phyloP scores from a whole-genome alignment of 1,140 invertebrate species.

The Cotesia typhae region DNA sequence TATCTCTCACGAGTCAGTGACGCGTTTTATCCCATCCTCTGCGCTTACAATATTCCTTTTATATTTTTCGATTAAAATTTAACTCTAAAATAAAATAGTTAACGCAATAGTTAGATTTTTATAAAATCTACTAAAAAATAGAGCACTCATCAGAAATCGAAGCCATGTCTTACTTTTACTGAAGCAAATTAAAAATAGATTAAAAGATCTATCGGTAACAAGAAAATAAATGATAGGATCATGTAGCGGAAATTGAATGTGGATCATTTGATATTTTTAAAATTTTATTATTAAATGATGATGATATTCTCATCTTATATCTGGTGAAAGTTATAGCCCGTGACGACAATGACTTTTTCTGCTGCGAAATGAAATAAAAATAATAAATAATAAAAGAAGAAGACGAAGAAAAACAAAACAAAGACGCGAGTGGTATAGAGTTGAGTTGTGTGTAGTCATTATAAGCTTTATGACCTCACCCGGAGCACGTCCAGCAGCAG shows the following conservation, averaged over 20 bases:
- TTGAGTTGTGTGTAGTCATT: slow-evolving; percentile 7
- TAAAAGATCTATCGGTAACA: not conserved
- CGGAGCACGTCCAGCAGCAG: slow-evolving; percentile 10
- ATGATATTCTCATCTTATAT: slow-evolving; percentile 16
- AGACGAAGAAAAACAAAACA: not conserved
- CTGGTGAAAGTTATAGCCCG: slow-evolving; percentile 36
- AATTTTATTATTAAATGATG: slow-evolving; percentile 23
- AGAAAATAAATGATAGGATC: slow-evolving; percentile 27
- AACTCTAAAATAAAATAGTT: not conserved
- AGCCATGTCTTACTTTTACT: too few species aligned
- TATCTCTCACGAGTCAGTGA: not conserved
- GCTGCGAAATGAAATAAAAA: not conserved
- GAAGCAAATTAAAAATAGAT: too few species aligned
- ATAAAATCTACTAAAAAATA: not conserved
- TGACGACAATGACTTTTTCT: slow-evolving; percentile 8
- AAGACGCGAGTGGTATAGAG: not conserved
- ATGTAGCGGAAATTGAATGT: slow-evolving; percentile 29
- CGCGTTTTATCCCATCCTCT: slow-evolving; percentile 2
- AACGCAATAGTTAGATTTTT: too few species aligned
- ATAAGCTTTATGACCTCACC: slow-evolving; percentile 5
- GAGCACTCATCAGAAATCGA: too few species aligned
- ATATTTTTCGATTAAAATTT: not conserved
- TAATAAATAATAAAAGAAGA: too few species aligned
- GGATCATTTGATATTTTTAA: not conserved
- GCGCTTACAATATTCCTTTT: not conserved